These are phyloP conservation scores for Drosophila kanapiae DNA, from an alignment of 1,140 invertebrate genomes.

Conservation along the genomic window DNA sequence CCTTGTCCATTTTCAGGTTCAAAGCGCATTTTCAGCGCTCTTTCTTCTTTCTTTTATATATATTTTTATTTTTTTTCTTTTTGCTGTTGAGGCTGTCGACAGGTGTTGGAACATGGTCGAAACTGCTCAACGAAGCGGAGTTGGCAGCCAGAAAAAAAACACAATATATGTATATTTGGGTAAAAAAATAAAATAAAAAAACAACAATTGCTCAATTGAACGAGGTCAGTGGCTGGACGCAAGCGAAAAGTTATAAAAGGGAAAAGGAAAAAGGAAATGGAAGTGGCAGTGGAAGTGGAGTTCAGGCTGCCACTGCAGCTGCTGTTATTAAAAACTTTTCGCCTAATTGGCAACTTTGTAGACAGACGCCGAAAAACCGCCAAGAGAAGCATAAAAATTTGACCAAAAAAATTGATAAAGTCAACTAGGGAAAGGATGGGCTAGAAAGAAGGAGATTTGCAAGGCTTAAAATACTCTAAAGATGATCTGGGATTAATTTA, in stretches of 20 bases:
- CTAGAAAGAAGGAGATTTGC: neutral
- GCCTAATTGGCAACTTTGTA: conserved; percentile 78
- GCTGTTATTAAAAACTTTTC: conserved; percentile 67
- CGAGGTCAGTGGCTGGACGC: conserved; percentile 58
- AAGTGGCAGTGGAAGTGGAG: conserved; percentile 28
- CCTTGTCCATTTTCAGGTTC: conserved; percentile 50
- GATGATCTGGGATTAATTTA: neutral
- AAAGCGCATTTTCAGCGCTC: conserved; percentile 46
- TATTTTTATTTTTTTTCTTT: neutral
- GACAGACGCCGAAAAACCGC: conserved; percentile 47
- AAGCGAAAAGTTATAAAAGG: conserved; percentile 13
- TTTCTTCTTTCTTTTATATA: conserved; percentile 1
- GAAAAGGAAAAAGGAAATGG: conserved; percentile 24
- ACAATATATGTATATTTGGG: conserved; percentile 2
- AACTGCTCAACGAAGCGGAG: conserved; percentile 44
- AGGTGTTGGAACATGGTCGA: conserved; percentile 45
- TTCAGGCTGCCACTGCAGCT: conserved; percentile 39
- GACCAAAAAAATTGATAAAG: conserved; percentile 35
- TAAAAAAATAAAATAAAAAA: conserved; percentile 38
- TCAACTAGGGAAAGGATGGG: neutral
- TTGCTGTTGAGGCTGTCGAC: conserved; percentile 13
- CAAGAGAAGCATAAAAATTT: conserved; percentile 30
- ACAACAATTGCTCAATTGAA: conserved; percentile 60
- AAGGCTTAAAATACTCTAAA: neutral
- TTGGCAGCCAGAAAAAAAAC: conserved; percentile 4